Evolutionary conservation across 2,797 vertebrate species (phyloP).

Genomic region (Megaceryle alcyon): DNA sequence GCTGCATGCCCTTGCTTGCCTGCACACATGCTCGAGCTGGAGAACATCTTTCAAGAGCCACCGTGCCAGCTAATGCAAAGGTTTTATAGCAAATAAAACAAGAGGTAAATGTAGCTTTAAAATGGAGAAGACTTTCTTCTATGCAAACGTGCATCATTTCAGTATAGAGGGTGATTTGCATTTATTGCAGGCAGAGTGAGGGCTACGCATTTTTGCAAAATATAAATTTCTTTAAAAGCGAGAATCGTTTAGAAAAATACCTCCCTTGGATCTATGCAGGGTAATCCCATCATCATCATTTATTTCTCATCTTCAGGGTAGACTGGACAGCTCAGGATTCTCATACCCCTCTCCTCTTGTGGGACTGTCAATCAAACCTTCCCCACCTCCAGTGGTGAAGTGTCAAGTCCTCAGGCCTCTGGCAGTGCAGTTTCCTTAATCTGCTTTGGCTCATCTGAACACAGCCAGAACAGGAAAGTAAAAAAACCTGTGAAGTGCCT

Average conservation of each 20-base stretch:
- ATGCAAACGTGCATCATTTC: background rate
- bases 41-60: background rate
- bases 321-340: background rate
- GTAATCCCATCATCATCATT: background rate
- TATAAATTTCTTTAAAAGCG: background rate
- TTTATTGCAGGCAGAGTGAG: background rate
- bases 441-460: background rate
- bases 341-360: background rate
- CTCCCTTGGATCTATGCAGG: background rate
- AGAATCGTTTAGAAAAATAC: background rate
- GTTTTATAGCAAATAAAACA: background rate
- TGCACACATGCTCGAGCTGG: background rate
- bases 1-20: fast-evolving
- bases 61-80: background rate
- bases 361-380: background rate
- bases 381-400: background rate
- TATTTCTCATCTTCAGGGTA: background rate
- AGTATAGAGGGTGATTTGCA: background rate
- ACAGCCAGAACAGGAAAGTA: background rate
- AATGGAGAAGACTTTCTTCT: background rate
- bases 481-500: background rate
- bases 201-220: background rate
- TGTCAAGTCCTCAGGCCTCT: background rate
- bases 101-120: background rate
- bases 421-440: background rate